A percentile compares a stretch with the other conserved stretches of the same genome.
Conservation (phyloP, 2,888 invertebrate species). For the Drosophila picticornis region DNA sequence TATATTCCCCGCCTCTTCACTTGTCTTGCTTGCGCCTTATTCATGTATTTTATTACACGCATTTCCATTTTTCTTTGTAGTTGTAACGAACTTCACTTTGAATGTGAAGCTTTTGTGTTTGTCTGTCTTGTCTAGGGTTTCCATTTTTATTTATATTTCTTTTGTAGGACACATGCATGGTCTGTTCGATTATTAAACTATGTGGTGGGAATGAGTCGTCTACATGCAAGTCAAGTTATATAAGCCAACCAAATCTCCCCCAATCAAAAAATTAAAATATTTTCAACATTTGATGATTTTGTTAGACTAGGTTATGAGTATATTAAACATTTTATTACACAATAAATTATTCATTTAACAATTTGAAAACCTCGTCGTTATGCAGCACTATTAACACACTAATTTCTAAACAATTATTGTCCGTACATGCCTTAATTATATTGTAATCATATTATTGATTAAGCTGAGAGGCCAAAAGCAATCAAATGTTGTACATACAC, state of each 20-base stretch:
- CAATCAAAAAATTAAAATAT: background rate
- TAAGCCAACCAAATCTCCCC: background rate
- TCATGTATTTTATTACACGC: conserved; percentile 19
- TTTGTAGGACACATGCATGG: background rate
- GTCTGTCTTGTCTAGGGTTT: background rate
- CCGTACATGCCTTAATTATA: background rate
- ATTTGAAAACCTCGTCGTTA: background rate
- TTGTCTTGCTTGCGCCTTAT: conserved; percentile 39
- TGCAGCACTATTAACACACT: background rate
- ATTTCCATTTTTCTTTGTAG: conserved; percentile 35
- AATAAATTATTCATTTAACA: background rate
- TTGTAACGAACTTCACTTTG: conserved; percentile 13
- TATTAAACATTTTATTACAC: background rate
- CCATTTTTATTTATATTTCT: background rate
- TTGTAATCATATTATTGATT: background rate
- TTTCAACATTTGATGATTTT: background rate
- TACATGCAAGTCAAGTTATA: background rate
- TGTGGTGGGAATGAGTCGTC: background rate
- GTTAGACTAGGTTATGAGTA: background rate
- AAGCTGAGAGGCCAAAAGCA: background rate
- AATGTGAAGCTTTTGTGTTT: conserved; percentile 9
- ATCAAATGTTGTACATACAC: background rate
- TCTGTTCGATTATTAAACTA: background rate
- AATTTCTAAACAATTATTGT: background rate
- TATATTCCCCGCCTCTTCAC: conserved; percentile 36